Percentiles rank a stretch among this genome's conserved stretches.
Conservation (phyloP, 1,140 invertebrate genomes). For the Halesus radiatus region DNA sequence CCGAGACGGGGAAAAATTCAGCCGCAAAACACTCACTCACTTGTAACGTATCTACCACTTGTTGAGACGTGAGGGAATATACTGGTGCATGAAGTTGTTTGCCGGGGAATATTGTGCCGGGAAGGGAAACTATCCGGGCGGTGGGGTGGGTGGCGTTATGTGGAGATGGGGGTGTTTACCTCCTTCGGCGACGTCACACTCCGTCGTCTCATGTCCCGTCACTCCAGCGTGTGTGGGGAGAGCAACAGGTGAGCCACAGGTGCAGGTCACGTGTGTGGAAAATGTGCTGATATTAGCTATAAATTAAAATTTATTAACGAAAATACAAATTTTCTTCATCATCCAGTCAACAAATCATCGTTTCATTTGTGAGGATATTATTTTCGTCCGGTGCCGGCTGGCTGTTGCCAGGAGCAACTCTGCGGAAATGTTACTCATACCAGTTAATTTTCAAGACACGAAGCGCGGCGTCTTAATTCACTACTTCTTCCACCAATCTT, state of each 20-base stretch:
- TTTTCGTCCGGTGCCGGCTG: too few species aligned
- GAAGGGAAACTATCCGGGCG: conserved; percentile 25
- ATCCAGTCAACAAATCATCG: too few species aligned
- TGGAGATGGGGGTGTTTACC: neutral
- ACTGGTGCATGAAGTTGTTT: conserved; percentile 44
- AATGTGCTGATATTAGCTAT: neutral
- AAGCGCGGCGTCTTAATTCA: too few species aligned
- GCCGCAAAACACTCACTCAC: conserved; percentile 14
- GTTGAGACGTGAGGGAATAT: conserved; percentile 46
- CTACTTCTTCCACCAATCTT: too few species aligned
- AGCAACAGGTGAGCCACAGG: conserved; percentile 40
- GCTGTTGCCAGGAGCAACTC: too few species aligned
- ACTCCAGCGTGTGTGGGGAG: conserved; percentile 34
- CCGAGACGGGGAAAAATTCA: conserved; percentile 11
- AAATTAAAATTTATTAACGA: too few species aligned
- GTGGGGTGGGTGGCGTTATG: neutral
- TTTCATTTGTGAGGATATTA: too few species aligned
- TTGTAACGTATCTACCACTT: conserved; percentile 46
- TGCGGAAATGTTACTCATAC: too few species aligned
- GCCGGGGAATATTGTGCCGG: conserved; percentile 50
- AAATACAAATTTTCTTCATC: too few species aligned
- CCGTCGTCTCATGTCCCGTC: conserved; percentile 20
- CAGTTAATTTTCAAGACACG: too few species aligned
- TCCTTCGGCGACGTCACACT: neutral
- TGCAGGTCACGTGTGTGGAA: conserved; percentile 19